Evolutionary conservation across 2,888 invertebrate species (phyloP), one percentile per base, ranked within the genome.

Genomic region (Ormyrus thymus): DNA sequence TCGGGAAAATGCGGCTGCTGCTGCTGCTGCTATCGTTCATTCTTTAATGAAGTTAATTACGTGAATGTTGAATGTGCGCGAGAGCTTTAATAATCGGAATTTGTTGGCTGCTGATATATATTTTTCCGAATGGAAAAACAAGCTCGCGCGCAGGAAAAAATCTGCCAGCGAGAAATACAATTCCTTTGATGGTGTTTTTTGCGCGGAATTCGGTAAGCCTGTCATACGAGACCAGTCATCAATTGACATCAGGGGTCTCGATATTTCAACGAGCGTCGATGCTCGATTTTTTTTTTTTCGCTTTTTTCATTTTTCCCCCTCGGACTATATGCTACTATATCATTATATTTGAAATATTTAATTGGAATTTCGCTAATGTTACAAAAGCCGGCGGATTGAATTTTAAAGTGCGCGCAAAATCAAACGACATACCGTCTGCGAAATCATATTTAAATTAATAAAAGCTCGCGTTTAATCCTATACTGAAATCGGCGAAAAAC

Each of bases 361-460:
- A 69, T 72, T 73, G 68, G 69, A 73, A 62, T 76, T 65, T 72
- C 69, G 68, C 69, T 64, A 61, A 71, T 79, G 48, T 75, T 75
- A 75, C 70, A 66, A 71, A 71, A 75, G 59, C 65, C 11, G 48
- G n/a, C 59, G 11, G 6, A 65, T 65, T 55, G 48, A 59, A 69
- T 69, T 58, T 59, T 48, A 29, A 59, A 69, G 9, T 53, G 8
- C 7, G 71, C 59, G 51, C 9, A 61, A 75, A 66, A 66, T 78
- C 64, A 70, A 71, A 79, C 65, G 6, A 15, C 15, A 29, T 4
- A 7, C n/a, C 9, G 29, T 8, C 7, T 43, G 43, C n/a, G 51
- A n/a, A 78, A 73, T 68, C 55, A 61, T 68, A 79, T 75, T 70
- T 59, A 46, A 56, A 79, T 75, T 75, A 70, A 75, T 75, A 64